Base-by-base conservation (phyloP, 2,888 invertebrate genomes). In the Sipunculus nudus region DNA sequence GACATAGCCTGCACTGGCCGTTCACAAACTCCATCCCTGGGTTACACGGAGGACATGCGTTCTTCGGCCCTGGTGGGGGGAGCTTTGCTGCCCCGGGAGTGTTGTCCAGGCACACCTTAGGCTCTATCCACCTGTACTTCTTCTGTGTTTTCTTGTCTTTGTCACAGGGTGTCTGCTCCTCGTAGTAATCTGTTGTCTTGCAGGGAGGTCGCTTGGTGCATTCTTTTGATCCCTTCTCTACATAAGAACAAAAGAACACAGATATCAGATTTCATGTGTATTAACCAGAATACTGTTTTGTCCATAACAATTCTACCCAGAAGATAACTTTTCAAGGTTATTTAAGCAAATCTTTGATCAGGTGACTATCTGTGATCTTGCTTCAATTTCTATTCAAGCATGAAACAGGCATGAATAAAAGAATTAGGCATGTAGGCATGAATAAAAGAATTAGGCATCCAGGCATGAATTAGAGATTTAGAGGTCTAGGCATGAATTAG, bases 41-140 rank as follows among this genome's bases (percentile, higher is more conserved):
- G 72, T 87, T 87, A 73, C 88, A 88, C 2, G 86, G 85, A 1
- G 85, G 85, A 72, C 87, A 87, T 50, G 75, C 74, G 58, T 76
- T 68, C 52, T 77, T 61, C 40, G 53, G 54, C 2, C 78, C 78
- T 13, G 79, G 70, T 3, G 70, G 61, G 1, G 87, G 86, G 16
- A 87, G 78, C 3, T 74, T 64, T 1, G 79, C 82, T 0, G 86
- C 80, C 0, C 75, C 81, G 1, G 78, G 69, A 25, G 81, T 58
- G 56, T 83, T 79, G 19, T 85, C 84, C 26, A 84, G 75, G 73
- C 88, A 88, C 52, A 87, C 84, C 66, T 85, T 83, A 1, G 88
- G 88, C 61, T 85, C 77, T 26, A 87, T 81, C 86, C 87, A 87
- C 55, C 84, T 76, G 76, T 86, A 87, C 23, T 77, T 73, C 1